These are phyloP conservation scores for Seriola dumerili DNA, from an alignment of 2,113 vertebrate genomes.

Conservation along the genomic window DNA sequence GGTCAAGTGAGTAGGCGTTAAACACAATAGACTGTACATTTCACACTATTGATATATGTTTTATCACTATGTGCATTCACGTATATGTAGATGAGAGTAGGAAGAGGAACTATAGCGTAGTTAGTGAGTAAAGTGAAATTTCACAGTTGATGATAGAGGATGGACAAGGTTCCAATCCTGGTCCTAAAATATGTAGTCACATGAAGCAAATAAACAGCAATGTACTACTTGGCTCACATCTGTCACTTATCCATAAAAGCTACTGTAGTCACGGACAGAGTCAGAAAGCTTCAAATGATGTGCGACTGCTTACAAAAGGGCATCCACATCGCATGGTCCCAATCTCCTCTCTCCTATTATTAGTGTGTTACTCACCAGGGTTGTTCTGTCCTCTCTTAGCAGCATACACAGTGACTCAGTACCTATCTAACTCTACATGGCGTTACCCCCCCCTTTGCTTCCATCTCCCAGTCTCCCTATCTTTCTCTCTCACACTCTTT, in stretches of 20 bases:
- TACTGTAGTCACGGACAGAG: conserved; percentile 15
- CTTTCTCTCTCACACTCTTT: conserved; percentile 56
- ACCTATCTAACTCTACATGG: conserved; percentile 38
- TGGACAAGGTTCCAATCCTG: background rate
- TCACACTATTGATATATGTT: background rate
- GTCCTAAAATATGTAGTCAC: background rate
- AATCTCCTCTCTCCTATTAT: conserved; percentile 50
- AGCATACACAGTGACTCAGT: conserved; percentile 48
- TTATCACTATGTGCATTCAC: background rate
- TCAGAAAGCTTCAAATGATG: conserved; percentile 27
- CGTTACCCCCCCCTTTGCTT: conserved; percentile 6
- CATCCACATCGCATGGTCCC: conserved; percentile 40
- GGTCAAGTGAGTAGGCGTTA: background rate
- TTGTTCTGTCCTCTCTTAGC: conserved; percentile 30
- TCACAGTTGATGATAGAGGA: background rate
- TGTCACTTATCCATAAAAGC: conserved; percentile 26
- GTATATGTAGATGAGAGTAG: background rate
- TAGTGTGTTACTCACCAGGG: conserved; percentile 52
- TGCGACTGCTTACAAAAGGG: conserved; percentile 10
- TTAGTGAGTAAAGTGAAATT: background rate
- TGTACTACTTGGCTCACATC: conserved; percentile 17
- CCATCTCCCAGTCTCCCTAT: conserved; percentile 49
- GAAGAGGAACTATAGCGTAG: background rate
- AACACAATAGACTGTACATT: background rate
- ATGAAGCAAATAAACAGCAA: background rate